These are phyloP conservation scores for Capitulum mitella DNA, from an alignment of 2,888 invertebrate species.

Conservation along the genomic window DNA sequence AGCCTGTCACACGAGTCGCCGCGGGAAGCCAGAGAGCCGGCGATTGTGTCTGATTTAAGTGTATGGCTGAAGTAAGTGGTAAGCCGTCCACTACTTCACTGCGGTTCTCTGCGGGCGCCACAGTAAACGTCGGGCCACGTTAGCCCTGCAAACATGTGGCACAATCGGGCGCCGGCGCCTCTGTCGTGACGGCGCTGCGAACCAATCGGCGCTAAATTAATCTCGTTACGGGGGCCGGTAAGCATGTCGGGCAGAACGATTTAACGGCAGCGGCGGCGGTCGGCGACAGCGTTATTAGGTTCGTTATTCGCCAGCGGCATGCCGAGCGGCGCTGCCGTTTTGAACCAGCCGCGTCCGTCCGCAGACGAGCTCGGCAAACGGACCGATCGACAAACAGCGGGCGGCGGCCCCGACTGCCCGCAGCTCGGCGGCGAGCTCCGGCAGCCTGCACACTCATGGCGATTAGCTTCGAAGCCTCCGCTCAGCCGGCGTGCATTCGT, in stretches of 20 bases:
- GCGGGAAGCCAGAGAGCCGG: background rate
- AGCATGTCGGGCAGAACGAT: background rate
- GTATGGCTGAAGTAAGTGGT: background rate
- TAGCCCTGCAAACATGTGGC: background rate
- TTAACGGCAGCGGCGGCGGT: background rate
- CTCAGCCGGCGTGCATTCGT: no score
- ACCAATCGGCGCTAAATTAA: constrained; percentile 9
- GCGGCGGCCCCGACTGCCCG: no score
- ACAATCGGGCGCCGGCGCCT: background rate
- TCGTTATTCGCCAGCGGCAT: background rate
- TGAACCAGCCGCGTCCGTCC: no score
- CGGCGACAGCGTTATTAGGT: background rate
- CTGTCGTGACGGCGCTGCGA: background rate
- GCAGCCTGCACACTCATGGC: no score
- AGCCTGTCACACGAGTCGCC: background rate
- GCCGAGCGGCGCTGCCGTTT: no score
- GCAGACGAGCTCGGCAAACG: no score
- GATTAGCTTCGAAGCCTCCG: no score
- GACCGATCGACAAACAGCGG: no score
- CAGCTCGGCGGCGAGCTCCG: no score
- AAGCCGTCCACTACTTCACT: background rate
- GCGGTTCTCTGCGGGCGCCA: background rate
- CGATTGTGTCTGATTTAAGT: background rate
- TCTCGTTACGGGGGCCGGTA: background rate
- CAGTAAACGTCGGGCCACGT: background rate